phyloP scores from a whole-genome alignment of 2,113 vertebrate genomes.

The Pygoscelis adeliae region DNA sequence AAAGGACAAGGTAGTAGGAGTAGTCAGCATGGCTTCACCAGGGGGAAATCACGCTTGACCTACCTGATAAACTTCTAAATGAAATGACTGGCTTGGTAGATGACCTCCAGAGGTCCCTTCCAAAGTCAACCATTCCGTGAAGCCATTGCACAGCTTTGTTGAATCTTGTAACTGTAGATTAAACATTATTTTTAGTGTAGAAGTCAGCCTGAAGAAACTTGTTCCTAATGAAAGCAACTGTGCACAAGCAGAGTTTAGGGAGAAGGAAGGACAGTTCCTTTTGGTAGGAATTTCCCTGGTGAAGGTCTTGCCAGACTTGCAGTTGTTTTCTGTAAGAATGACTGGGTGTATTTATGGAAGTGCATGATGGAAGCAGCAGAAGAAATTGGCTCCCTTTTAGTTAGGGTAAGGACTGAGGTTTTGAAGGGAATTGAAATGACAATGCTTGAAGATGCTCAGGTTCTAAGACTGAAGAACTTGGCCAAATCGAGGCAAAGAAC shows the following conservation, averaged over 20 bases:
- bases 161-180: background rate
- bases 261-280: background rate
- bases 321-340: background rate
- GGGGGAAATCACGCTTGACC: background rate
- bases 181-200: background rate
- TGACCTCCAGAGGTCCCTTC: background rate
- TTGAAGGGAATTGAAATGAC: background rate
- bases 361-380: background rate
- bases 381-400: background rate
- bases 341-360: background rate
- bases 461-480: background rate
- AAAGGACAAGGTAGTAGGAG: background rate
- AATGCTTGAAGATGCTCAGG: background rate
- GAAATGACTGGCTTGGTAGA: background rate
- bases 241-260: background rate
- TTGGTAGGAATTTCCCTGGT: background rate
- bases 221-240: background rate
- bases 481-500: background rate
- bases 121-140: background rate
- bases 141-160: background rate
- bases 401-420: background rate
- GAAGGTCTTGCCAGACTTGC: background rate
- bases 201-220: background rate
- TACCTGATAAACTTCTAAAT: background rate
- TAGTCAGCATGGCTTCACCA: background rate